A percentile compares a stretch with the other conserved stretches of the same genome.
These are phyloP conservation scores for Cyrtonyx montezumae DNA, from an alignment of 2,113 vertebrate genomes.

Conservation along the genomic window DNA sequence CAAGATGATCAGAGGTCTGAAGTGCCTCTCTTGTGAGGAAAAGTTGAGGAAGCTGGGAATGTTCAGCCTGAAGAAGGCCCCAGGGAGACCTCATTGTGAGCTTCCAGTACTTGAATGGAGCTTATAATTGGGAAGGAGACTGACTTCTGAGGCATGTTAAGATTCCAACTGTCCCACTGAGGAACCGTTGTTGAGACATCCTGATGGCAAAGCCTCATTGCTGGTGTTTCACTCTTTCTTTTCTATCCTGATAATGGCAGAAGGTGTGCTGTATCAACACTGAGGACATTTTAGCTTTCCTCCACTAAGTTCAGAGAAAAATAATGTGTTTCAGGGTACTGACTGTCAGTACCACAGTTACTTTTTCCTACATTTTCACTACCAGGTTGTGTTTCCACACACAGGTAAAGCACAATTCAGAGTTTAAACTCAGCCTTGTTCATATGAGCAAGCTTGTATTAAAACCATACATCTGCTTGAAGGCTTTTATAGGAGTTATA, in stretches of 20 bases:
- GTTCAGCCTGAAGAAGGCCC: no score
- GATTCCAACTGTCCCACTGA: fast-evolving
- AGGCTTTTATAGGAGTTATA: not conserved
- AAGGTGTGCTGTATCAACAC: fast-evolving
- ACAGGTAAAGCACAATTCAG: not conserved
- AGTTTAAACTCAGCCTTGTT: not conserved
- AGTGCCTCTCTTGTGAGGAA: no score
- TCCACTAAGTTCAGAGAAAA: not conserved
- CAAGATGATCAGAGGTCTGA: no score
- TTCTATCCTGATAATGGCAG: not conserved
- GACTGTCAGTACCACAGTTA: not conserved
- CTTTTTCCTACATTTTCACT: not conserved
- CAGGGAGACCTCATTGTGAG: no score
- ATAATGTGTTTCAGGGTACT: not conserved
- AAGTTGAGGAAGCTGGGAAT: no score
- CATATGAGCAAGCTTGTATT: not conserved
- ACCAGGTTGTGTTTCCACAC: not conserved
- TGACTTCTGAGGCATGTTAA: fast-evolving
- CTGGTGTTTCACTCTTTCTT: not conserved
- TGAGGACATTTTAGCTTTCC: not conserved
- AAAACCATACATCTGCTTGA: not conserved
- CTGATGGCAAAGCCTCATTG: not conserved
- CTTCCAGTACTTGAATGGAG: no score
- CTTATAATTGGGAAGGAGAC: no score
- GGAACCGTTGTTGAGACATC: fast-evolving